A percentile compares a stretch with the other conserved stretches of the same genome.
Conservation (phyloP, 1,140 invertebrate genomes). For the Drosophila miranda region DNA sequence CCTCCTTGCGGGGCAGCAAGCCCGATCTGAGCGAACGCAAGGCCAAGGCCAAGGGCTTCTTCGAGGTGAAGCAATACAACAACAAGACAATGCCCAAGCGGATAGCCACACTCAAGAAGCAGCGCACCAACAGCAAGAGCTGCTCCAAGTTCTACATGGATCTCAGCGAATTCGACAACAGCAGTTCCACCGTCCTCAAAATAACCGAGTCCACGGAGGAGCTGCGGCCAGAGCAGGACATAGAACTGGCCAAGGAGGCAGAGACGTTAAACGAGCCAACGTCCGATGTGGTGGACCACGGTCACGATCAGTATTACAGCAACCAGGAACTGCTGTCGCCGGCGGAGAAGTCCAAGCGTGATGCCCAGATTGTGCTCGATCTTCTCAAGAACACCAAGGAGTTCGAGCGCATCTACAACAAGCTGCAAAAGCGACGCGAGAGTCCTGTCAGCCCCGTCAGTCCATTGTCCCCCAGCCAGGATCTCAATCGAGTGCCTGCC, state of each 20-base stretch:
- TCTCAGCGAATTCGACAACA: constrained; percentile 83
- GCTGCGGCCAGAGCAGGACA: constrained; percentile 63
- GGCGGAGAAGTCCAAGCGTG: constrained; percentile 62
- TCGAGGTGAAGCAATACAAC: constrained; percentile 86
- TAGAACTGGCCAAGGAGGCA: constrained; percentile 61
- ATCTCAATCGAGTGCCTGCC: constrained; percentile 13
- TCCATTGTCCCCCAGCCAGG: constrained; percentile 7
- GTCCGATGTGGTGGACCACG: neutral
- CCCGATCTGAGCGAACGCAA: constrained; percentile 72
- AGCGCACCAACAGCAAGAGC: constrained; percentile 83
- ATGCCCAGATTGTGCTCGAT: constrained; percentile 88
- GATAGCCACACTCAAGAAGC: constrained; percentile 86
- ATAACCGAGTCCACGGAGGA: constrained; percentile 86
- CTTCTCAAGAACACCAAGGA: constrained; percentile 92
- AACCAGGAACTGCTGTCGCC: constrained; percentile 30
- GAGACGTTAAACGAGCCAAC: constrained; percentile 27
- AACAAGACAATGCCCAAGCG: constrained; percentile 87
- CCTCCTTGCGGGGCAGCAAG: constrained; percentile 67
- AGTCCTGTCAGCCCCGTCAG: constrained; percentile 41
- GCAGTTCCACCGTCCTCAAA: constrained; percentile 83
- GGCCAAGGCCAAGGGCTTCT: constrained; percentile 64
- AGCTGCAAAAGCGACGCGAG: constrained; percentile 84
- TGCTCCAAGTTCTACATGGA: constrained; percentile 86
- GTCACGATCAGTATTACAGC: constrained; percentile 40
- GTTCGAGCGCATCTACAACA: constrained; percentile 90